phyloP scores from a whole-genome alignment of 2,888 invertebrate genomes.

The Esperia sulphurella region DNA sequence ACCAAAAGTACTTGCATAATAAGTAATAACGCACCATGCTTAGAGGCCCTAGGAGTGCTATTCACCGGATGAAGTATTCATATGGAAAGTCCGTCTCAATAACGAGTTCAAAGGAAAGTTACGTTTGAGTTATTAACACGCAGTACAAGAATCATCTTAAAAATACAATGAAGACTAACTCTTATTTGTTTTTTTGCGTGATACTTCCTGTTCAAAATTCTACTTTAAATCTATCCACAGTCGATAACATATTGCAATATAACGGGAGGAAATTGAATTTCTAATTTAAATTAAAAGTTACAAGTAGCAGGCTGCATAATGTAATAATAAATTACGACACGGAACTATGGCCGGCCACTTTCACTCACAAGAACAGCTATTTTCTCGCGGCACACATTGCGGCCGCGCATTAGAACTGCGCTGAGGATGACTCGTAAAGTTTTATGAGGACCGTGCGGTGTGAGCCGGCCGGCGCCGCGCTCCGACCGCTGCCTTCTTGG shows the following conservation, averaged over 20 bases:
- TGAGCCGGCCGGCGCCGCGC: background rate
- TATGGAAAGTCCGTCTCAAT: no score
- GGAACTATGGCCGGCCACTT: slow-evolving; percentile 65
- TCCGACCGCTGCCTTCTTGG: background rate
- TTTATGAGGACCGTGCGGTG: slow-evolving; percentile 31
- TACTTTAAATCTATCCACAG: background rate
- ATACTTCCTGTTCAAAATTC: no score
- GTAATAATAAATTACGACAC: slow-evolving; percentile 61
- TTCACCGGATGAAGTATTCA: no score
- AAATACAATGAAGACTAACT: no score
- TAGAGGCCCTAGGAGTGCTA: no score
- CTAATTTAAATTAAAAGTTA: slow-evolving; percentile 23
- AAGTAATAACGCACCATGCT: no score
- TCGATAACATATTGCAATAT: no score
- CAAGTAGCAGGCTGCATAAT: slow-evolving; percentile 26
- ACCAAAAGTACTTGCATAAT: no score
- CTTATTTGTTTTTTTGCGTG: no score
- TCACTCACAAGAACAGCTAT: slow-evolving; percentile 66
- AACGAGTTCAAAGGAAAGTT: no score
- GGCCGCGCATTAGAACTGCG: slow-evolving; percentile 33
- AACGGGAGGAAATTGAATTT: slow-evolving; percentile 11
- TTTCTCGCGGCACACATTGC: slow-evolving; percentile 51
- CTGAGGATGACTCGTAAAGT: slow-evolving; percentile 51
- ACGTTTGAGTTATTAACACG: no score
- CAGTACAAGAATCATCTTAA: no score